These are phyloP conservation scores for Mastomys coucha DNA, from an alignment of 2,113 vertebrate species.

Conservation along the genomic window DNA sequence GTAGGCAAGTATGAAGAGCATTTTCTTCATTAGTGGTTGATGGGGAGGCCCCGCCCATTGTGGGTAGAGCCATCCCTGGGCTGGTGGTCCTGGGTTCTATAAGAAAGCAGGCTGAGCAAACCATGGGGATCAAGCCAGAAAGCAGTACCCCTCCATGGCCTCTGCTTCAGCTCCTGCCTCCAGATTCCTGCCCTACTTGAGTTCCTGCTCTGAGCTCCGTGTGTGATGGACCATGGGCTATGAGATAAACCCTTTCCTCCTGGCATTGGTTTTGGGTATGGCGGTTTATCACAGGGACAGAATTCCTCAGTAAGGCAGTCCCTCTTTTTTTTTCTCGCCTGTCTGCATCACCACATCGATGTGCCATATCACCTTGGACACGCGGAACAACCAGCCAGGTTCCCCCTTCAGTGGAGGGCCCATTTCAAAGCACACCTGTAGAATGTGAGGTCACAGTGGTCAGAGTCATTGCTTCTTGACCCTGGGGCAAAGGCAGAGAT, in stretches of 20 bases:
- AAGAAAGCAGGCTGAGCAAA: conserved; percentile 4
- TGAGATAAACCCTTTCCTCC: neutral
- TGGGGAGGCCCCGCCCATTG: neutral
- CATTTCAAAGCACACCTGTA: accelerated
- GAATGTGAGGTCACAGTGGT: neutral
- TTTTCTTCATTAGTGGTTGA: neutral
- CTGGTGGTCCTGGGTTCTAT: neutral
- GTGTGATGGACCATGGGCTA: neutral
- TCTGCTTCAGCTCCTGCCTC: neutral
- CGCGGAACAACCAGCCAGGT: no score
- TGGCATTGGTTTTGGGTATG: neutral
- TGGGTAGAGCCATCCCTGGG: neutral
- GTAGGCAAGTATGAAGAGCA: neutral
- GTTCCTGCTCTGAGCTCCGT: neutral
- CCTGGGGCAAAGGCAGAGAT: neutral
- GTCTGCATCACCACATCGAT: neutral
- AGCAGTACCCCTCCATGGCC: neutral
- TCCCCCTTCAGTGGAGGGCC: neutral
- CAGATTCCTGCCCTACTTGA: neutral
- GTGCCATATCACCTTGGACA: neutral
- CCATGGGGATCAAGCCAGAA: neutral
- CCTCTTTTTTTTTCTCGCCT: neutral
- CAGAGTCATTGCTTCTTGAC: neutral
- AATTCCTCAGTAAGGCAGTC: neutral
- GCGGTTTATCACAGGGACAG: neutral